Evolutionary conservation across 1,140 invertebrate genomes (phyloP).

Genomic region (Aphis craccivora): DNA sequence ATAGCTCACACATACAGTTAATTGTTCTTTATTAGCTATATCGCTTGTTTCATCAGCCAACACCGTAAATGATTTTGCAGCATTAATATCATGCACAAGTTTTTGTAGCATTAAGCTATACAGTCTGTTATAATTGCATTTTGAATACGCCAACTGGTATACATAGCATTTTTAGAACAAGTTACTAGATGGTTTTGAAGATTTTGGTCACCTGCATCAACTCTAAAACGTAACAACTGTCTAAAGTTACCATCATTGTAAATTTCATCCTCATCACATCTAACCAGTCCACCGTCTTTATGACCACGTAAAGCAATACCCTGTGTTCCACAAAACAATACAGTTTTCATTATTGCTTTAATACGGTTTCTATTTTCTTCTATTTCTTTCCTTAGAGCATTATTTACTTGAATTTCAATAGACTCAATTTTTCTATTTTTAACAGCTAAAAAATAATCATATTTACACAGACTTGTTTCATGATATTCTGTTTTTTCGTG

Average conservation of each 20-base stretch:
- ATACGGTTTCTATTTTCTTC: constrained; percentile 4
- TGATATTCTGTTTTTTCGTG: neutral
- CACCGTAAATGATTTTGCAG: constrained; percentile 45
- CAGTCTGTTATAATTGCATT: constrained; percentile 58
- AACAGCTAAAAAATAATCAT: neutral
- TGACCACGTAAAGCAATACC: constrained; percentile 58
- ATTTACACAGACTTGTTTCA: neutral
- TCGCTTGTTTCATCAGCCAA: constrained; percentile 59
- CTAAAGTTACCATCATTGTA: constrained; percentile 61
- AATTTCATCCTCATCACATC: neutral
- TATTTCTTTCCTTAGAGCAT: neutral
- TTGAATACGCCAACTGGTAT: constrained; percentile 58
- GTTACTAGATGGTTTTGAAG: constrained; percentile 60
- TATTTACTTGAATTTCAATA: neutral
- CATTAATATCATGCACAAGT: constrained; percentile 58
- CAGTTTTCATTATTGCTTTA: constrained; percentile 58
- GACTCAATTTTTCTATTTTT: neutral
- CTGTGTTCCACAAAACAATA: constrained; percentile 60
- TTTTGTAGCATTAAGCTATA: constrained; percentile 54
- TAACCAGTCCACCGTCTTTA: constrained; percentile 52
- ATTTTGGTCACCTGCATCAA: constrained; percentile 60
- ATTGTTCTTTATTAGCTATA: constrained; percentile 58
- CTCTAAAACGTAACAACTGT: constrained; percentile 60
- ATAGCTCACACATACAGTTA: constrained; percentile 59
- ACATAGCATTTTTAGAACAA: constrained; percentile 55